Base-by-base conservation (phyloP, 2,797 vertebrate species). In the Sciurus vulgaris region DNA sequence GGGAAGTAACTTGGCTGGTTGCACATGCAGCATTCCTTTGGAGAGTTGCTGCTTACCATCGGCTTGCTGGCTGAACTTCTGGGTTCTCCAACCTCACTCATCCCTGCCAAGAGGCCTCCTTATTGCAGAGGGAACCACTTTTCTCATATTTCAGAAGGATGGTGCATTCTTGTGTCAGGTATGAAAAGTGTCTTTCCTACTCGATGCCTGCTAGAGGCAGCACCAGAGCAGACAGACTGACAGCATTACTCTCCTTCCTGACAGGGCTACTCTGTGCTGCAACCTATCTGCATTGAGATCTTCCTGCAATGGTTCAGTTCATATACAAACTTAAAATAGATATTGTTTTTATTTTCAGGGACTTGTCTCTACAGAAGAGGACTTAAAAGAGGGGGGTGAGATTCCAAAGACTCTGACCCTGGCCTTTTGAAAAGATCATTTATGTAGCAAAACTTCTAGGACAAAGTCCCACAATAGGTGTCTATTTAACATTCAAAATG, bases 111-210 rank as follows among this genome's bases (percentile, higher is more conserved):
- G 79, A 92, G 41, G 28, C 41, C 86, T 91, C 78, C 17, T 70
- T 54, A 14, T 73, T 89, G 95, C 63, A 56, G 15, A 87, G 84
- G 78, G 90, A 72, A 51, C 35, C 69, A 56, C 88, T 90, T 81
- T 82, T 59, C 94, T 96, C 93, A 11, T 49, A 33, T 96, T 96
- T 95, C 94, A 72, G 78, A 82, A 92, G 67, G 79, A 96, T 91
- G 88, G 88, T 87, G 77, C 81, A 63, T 78, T 54, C 79, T 73
- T 96, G 72, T 96, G 76, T 92, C 86, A 82, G 74, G 93, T 85
- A 83, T 94, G 93, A 96, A 88, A 97, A 44, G 67, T 38, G 78
- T 91, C 91, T 89, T 91, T 96, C 82, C 96, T 89, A 11, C 51
- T 41, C 20, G 70, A 83, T 78, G 86, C 76, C 70, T 24, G 24